These are phyloP conservation scores for Rutpela maculata DNA, from an alignment of 2,888 invertebrate genomes.

Conservation along the genomic window DNA sequence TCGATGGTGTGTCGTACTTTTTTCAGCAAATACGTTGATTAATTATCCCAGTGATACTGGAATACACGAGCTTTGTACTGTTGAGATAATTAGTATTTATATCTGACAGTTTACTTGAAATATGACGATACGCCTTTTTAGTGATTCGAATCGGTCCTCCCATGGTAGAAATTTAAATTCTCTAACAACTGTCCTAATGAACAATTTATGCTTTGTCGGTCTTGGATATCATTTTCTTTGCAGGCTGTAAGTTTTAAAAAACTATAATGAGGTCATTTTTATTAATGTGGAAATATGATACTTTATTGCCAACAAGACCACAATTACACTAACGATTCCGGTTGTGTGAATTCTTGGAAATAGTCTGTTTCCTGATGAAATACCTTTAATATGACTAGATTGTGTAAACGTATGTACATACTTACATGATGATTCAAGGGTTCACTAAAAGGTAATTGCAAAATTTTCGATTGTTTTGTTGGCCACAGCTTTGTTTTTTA, in stretches of 20 bases:
- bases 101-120: constrained; percentile 53
- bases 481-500: no score
- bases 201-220: constrained; percentile 55
- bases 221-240: constrained; percentile 45
- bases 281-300: constrained; percentile 46
- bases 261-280: constrained; percentile 54
- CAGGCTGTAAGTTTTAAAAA: constrained; percentile 44
- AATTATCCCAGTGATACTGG: no score
- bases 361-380: neutral
- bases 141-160: constrained; percentile 57
- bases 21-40: no score
- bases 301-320: constrained; percentile 46
- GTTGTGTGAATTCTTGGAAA: constrained; percentile 25
- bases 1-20: no score
- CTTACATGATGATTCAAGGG: no score
- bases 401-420: neutral
- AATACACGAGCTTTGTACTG: neutral
- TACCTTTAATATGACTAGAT: neutral
- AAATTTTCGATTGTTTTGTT: no score
- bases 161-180: constrained; percentile 45
- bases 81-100: constrained; percentile 48
- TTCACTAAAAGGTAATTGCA: no score
- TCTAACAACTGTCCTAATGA: constrained; percentile 52
- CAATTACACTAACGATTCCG: constrained; percentile 11
- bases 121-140: constrained; percentile 57